These are phyloP conservation scores for Nymphicus hollandicus DNA, from an alignment of 2,113 vertebrate species.

Conservation along the genomic window DNA sequence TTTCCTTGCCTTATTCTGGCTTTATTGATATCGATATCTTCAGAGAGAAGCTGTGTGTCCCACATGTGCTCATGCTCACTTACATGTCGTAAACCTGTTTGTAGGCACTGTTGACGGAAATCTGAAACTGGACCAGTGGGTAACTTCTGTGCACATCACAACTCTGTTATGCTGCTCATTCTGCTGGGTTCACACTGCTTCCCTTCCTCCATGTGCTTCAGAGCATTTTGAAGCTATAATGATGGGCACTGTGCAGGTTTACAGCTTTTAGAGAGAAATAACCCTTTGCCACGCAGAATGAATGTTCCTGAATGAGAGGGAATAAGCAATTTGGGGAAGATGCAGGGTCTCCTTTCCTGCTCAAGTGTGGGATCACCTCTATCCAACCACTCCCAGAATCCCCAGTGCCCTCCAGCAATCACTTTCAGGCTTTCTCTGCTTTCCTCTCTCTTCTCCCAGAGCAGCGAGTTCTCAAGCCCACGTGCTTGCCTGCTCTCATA, in stretches of 20 bases:
- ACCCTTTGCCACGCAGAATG: background rate
- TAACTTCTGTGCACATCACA: accelerated
- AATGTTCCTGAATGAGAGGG: background rate
- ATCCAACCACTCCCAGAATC: background rate
- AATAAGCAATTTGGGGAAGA: background rate
- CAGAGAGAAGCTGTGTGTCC: background rate
- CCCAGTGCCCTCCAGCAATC: background rate
- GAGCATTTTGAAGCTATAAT: accelerated
- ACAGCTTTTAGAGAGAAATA: background rate
- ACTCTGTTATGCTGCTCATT: accelerated
- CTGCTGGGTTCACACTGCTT: background rate
- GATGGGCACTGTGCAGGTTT: background rate
- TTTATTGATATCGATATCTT: background rate
- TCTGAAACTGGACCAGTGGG: accelerated
- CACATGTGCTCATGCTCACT: accelerated
- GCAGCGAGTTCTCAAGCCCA: background rate
- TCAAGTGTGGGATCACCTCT: background rate
- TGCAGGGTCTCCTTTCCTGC: background rate
- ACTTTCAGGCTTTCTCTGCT: background rate
- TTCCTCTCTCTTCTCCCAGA: accelerated
- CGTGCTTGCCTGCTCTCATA: accelerated
- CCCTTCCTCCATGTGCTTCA: accelerated
- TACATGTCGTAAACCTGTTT: accelerated
- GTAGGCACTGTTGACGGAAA: background rate
- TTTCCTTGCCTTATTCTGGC: background rate